phyloP scores from a whole-genome alignment of 2,797 vertebrate genomes.

The Lacerta viridis region DNA sequence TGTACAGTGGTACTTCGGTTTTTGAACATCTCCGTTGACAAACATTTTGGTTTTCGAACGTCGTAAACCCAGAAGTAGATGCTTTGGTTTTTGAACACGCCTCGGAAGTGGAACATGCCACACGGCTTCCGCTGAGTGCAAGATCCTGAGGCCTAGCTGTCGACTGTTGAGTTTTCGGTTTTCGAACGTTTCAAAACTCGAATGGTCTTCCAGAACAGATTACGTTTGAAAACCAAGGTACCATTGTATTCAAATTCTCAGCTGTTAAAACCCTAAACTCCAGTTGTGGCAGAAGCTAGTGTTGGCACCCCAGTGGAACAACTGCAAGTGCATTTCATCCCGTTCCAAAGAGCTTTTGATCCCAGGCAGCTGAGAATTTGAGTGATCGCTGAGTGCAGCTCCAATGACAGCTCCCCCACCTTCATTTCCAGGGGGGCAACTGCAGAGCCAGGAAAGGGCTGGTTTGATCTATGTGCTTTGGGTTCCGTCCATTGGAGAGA shows the following conservation, averaged over 20 bases:
- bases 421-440: not conserved
- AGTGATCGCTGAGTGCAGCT: not conserved
- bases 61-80: too few relatives aligned
- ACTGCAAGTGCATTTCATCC: not conserved
- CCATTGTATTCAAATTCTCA: not conserved
- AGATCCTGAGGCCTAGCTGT: too few relatives aligned
- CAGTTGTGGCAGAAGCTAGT: not conserved
- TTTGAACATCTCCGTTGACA: too few relatives aligned
- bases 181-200: too few relatives aligned
- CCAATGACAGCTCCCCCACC: too few relatives aligned
- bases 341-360: not conserved
- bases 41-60: too few relatives aligned
- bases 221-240: too few relatives aligned
- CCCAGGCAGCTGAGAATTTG: slow-evolving; percentile 13
- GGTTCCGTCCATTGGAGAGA: not conserved
- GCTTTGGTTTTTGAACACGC: too few relatives aligned
- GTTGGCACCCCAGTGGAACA: not conserved
- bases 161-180: too few relatives aligned
- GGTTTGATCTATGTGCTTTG: not conserved
- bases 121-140: too few relatives aligned
- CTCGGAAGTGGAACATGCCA: too few relatives aligned
- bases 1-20: not conserved
- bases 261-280: not conserved
- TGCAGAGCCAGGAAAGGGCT: not conserved
- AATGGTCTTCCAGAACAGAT: too few relatives aligned